Conservation (phyloP, 2,888 invertebrate genomes). For the Melanostoma scalare region DNA sequence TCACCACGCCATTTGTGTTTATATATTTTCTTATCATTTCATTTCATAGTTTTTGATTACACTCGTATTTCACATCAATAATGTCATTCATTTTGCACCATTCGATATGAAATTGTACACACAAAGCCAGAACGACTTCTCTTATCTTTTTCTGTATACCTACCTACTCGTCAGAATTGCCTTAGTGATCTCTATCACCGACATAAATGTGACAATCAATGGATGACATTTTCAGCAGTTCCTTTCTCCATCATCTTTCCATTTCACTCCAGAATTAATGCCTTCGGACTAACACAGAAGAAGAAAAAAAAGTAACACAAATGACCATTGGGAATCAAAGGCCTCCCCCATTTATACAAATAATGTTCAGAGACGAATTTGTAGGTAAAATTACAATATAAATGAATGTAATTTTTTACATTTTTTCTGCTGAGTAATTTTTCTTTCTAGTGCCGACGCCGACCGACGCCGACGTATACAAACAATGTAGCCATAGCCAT, state of each 20-base stretch:
- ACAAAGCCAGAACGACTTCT: not conserved
- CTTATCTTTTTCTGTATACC: not conserved
- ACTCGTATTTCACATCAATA: not conserved
- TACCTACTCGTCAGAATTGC: not conserved
- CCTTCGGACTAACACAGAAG: not conserved
- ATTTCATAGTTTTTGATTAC: too few relatives aligned
- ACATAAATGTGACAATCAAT: constrained; percentile 46
- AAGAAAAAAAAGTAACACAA: constrained; percentile 25
- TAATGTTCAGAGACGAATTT: constrained; percentile 24
- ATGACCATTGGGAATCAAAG: constrained; percentile 22
- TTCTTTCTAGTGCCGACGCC: not conserved
- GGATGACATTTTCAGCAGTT: constrained; percentile 7
- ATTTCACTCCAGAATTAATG: constrained; percentile 38
- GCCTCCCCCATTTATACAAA: not conserved
- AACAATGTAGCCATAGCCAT: not conserved
- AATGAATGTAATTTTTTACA: constrained; percentile 59
- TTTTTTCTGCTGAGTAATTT: constrained; percentile 7
- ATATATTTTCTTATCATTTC: too few relatives aligned
- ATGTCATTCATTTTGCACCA: constrained; percentile 47
- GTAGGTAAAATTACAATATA: constrained; percentile 45
- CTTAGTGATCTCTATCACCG: constrained; percentile 48
- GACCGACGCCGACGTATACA: too few relatives aligned
- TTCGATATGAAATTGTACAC: constrained; percentile 18
- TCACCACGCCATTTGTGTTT: too few relatives aligned
- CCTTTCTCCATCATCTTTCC: not conserved